Conservation (phyloP, 1,140 invertebrate genomes). For the Medauroidea extradentata region DNA sequence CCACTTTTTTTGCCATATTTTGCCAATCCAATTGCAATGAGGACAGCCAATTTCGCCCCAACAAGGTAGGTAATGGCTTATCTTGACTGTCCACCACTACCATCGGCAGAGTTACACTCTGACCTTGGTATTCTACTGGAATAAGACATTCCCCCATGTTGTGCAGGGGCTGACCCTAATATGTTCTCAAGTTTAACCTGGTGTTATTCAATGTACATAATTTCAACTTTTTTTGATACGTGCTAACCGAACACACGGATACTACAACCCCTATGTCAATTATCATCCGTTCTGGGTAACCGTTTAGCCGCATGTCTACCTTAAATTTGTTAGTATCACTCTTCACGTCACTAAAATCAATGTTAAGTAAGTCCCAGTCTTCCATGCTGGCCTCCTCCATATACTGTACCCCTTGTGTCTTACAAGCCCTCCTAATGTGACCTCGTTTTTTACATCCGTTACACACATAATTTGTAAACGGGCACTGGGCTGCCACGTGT, state of each 20-base stretch:
- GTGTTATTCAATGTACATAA: no score
- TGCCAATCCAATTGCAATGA: no score
- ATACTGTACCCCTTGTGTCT: not conserved
- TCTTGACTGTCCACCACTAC: no score
- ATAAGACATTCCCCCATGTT: no score
- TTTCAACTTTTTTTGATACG: no score
- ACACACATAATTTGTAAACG: constrained; percentile 15
- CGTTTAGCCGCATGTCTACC: not conserved
- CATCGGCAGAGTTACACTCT: no score
- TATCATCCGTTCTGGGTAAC: not conserved
- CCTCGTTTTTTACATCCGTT: constrained; percentile 16
- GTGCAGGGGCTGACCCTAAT: no score
- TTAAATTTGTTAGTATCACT: constrained; percentile 8
- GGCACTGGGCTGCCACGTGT: constrained; percentile 12
- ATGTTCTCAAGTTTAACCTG: no score
- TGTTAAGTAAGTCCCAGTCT: constrained; percentile 13
- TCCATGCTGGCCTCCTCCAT: not conserved
- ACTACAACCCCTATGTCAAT: constrained; percentile 12
- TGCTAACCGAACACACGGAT: constrained; percentile 4
- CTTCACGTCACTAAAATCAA: not conserved
- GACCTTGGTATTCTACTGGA: no score
- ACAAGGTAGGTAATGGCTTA: no score
- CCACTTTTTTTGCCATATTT: no score
- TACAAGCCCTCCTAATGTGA: constrained; percentile 15
- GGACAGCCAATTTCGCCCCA: no score